These are phyloP conservation scores for Pollenia angustigena DNA, from an alignment of 2,888 invertebrate species.

Conservation along the genomic window DNA sequence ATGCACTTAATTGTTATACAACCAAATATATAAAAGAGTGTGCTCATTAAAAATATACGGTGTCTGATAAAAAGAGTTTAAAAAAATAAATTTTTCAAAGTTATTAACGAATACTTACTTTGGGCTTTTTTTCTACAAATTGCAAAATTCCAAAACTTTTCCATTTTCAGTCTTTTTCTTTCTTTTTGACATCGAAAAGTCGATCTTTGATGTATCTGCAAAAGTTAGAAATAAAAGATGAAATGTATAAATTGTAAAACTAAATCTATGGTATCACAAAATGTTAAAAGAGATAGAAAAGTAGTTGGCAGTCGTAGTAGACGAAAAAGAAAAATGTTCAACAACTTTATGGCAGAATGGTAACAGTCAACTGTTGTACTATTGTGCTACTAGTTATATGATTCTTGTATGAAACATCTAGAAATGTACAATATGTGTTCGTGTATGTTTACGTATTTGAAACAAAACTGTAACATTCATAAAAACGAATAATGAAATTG, in stretches of 20 bases:
- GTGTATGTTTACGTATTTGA: background rate
- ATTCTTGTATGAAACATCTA: background rate
- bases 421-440: background rate
- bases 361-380: constrained; percentile 27
- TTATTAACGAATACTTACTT: too few relatives aligned
- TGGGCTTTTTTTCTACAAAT: too few relatives aligned
- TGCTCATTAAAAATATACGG: too few relatives aligned
- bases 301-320: background rate
- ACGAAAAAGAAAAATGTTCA: background rate
- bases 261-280: constrained; percentile 40
- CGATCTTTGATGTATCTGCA: background rate
- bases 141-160: too few relatives aligned
- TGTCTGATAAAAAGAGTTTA: too few relatives aligned
- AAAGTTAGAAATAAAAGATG: background rate
- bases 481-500: constrained; percentile 29
- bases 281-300: constrained; percentile 13
- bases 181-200: background rate
- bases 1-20: too few relatives aligned
- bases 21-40: too few relatives aligned
- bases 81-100: too few relatives aligned
- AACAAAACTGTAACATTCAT: background rate
- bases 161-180: too few relatives aligned
- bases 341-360: constrained; percentile 50
- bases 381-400: background rate
- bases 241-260: constrained; percentile 39